These are phyloP conservation scores for Hermodice carunculata DNA, from an alignment of 2,888 invertebrate genomes.

Conservation along the genomic window DNA sequence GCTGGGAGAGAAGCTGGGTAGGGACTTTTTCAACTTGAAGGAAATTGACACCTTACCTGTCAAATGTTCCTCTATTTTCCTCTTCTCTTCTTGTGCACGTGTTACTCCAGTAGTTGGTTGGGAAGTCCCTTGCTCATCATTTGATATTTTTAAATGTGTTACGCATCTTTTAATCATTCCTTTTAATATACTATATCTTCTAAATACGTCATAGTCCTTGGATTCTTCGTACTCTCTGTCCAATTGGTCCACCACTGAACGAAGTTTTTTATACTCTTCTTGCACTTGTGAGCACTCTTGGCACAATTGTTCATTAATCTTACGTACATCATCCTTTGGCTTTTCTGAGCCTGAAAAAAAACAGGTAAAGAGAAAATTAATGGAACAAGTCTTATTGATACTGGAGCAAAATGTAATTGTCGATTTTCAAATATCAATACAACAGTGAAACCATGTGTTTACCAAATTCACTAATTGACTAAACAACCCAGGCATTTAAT, in stretches of 20 bases:
- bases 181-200: slow-evolving; percentile 95
- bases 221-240: slow-evolving; percentile 89
- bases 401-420: too few relatives aligned
- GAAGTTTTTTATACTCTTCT: slow-evolving; percentile 56
- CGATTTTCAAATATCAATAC: too few relatives aligned
- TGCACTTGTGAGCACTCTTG: slow-evolving; percentile 50
- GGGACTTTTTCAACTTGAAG: too few relatives aligned
- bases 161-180: slow-evolving; percentile 88
- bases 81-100: slow-evolving; percentile 46
- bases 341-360: slow-evolving; percentile 10
- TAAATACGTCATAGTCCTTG: slow-evolving; percentile 93
- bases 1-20: neutral
- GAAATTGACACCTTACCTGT: slow-evolving; percentile 44
- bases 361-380: too few relatives aligned
- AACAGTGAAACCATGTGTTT: too few relatives aligned
- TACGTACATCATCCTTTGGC: slow-evolving; percentile 46
- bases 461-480: too few relatives aligned
- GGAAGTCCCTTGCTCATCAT: slow-evolving; percentile 45
- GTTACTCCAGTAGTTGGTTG: slow-evolving; percentile 8
- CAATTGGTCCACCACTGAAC: slow-evolving; percentile 57
- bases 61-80: slow-evolving; percentile 51
- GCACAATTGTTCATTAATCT: slow-evolving; percentile 54
- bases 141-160: slow-evolving; percentile 54
- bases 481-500: too few relatives aligned
- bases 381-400: too few relatives aligned